These are phyloP conservation scores for Plodia interpunctella DNA, from an alignment of 1,140 invertebrate species.

Conservation along the genomic window DNA sequence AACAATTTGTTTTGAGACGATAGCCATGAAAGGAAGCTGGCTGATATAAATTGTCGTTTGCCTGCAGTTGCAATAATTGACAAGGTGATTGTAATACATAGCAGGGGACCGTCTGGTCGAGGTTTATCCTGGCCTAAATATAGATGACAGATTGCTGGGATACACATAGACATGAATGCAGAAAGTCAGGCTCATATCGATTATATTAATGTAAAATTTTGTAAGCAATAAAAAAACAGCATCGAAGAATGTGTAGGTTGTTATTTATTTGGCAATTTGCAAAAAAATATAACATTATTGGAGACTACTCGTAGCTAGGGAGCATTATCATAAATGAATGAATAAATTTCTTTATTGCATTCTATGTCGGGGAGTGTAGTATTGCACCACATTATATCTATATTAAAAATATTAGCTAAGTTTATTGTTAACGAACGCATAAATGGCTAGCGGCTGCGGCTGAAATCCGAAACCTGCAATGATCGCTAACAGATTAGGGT, in stretches of 20 bases:
- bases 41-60: constrained; percentile 44
- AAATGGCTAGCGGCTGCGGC: constrained; percentile 17
- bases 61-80: constrained; percentile 49
- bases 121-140: constrained; percentile 43
- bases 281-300: no score
- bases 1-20: constrained; percentile 2
- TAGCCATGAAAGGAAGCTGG: constrained; percentile 37
- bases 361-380: no score
- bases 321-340: no score
- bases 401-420: background rate
- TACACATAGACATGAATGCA: no score
- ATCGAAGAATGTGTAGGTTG: no score
- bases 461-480: constrained; percentile 29
- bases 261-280: no score
- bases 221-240: no score
- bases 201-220: no score
- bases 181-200: background rate
- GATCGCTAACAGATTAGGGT: constrained; percentile 25
- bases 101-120: constrained; percentile 30
- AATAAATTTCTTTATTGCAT: no score
- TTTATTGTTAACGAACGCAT: no score
- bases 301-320: no score
- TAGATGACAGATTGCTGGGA: constrained; percentile 27
- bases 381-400: no score
- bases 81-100: constrained; percentile 31